Evolutionary conservation across 2,797 vertebrate genomes (phyloP), one percentile per base, ranked within the genome.

Genomic region (Enteromius thamalakanensis): DNA sequence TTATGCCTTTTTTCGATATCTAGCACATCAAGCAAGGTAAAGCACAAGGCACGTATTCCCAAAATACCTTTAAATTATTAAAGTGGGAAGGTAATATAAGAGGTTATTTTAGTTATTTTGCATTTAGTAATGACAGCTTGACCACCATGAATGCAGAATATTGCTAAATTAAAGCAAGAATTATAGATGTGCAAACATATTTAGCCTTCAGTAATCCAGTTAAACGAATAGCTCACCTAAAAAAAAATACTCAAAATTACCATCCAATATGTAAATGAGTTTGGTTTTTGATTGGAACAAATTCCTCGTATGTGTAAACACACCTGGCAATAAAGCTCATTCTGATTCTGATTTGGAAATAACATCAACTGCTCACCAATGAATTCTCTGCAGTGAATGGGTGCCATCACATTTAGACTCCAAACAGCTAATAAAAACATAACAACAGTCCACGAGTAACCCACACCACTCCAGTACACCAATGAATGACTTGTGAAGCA

Each of bases 1-100:
- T 7, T 70, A 42, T 49, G 29, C 42, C 64, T 80, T 70, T 70
- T 86, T 72, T 55, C 6, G 7, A 83, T 76, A 80, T 76, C 70
- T 15, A 40, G 10, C 42, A 40, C 71, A 82, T 69, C 79, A 65
- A 65, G 29, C 60, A 49, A 49, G 47, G 60, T 80, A 71, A 76
- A 83, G 42, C 65, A 58, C 62, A 8, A 45, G 17, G 17, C 49
- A n/a, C 23, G 75, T 55, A 68, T 82, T 82, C 47, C 62, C 72
- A 45, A 55, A 82, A 76, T 55, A 40, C 14, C 4, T 12, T 80
- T 80, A 17, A 64, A 58, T 45, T 15, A 68, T 67, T 75, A 76
- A 82, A 34, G 42, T 49, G 26, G 4, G 5, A 53, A 45, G 71
- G 47, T 67, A 76, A 21, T 64, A 26, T n/a, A 49, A 67, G 62